phyloP scores from a whole-genome alignment of 2,113 vertebrate genomes.

The Suricata suricatta region DNA sequence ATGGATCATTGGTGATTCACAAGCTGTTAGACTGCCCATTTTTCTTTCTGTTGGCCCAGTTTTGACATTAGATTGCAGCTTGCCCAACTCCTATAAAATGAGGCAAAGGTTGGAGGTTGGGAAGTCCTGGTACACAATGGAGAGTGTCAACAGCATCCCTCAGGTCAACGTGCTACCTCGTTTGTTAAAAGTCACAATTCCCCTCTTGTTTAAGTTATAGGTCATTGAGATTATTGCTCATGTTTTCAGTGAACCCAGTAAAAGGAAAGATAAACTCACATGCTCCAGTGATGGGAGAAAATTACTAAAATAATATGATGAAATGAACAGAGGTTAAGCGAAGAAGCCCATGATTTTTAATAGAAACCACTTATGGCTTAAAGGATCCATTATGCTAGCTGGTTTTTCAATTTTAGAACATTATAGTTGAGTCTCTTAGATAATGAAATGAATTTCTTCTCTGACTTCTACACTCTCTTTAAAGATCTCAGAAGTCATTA shows the following conservation, averaged over 20 bases:
- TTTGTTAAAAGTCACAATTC: neutral
- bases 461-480: constrained; percentile 36
- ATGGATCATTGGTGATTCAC: neutral
- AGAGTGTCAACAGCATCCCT: neutral
- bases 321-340: neutral
- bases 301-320: constrained; percentile 41
- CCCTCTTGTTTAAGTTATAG: neutral
- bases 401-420: constrained; percentile 39
- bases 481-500: constrained; percentile 26
- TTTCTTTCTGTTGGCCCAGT: neutral
- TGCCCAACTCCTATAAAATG: neutral
- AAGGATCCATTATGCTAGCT: constrained; percentile 27
- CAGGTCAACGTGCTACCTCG: neutral
- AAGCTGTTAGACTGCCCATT: neutral
- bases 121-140: neutral
- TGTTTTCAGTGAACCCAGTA: neutral
- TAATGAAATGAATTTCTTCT: constrained; percentile 35
- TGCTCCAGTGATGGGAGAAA: neutral
- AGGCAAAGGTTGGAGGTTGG: neutral
- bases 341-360: constrained; percentile 31
- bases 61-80: neutral
- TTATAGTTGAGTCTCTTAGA: neutral
- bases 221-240: neutral
- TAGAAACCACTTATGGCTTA: constrained; percentile 26
- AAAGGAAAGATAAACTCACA: constrained; percentile 35